Base-by-base conservation (phyloP, 2,113 vertebrate species). In the Leucopternis melanops region DNA sequence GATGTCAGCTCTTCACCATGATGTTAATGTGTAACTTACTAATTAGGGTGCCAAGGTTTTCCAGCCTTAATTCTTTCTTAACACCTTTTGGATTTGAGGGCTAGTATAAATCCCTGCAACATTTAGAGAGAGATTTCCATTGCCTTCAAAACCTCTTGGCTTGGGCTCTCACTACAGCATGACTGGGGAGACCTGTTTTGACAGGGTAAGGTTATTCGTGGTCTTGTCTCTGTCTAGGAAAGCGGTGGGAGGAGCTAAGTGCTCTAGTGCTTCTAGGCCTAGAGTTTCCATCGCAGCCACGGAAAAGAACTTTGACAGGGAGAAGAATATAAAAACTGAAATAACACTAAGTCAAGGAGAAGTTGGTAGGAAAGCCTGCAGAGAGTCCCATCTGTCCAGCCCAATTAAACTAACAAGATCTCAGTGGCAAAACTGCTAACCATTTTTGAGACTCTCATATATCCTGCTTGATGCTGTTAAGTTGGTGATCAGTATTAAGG, bases 401-500 rank as follows among this genome's bases (percentile, higher is more conserved):
- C 75, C 65, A 90, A 58, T 86, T 21, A 61, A 75, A n/a, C 45
- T 86, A 50, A 40, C 47, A 27, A 14, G 91, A 81, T 34, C 54
- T 95, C 91, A 75, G 69, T 63, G 79, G 78, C 97, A 97, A 91
- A 98, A 98, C 99, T 99, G 99, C 98, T 99, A 99, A 99, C 98
- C 98, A 92, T 98, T 99, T 99, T 98, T 98, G 98, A 98, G 96
- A 86, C 97, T 93, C 75, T 97, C 92, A 29, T 95, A 87, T 96
- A 92, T 97, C 95, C 94, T 97, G 73, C 97, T 96, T 65, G 92
- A 40, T 97, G 88, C 95, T 86, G 75, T 95, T 70, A 72, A 94
- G 17, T 17, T 40, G 93, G 40, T 63, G 91, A 81, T 90, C 54
- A 50, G 10, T 59, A 74, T 89, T 78, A 84, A 86, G 90, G 96